A percentile compares a stretch with the other conserved stretches of the same genome.
phyloP scores from a whole-genome alignment of 1,140 invertebrate genomes.

The Nomia melanderi region DNA sequence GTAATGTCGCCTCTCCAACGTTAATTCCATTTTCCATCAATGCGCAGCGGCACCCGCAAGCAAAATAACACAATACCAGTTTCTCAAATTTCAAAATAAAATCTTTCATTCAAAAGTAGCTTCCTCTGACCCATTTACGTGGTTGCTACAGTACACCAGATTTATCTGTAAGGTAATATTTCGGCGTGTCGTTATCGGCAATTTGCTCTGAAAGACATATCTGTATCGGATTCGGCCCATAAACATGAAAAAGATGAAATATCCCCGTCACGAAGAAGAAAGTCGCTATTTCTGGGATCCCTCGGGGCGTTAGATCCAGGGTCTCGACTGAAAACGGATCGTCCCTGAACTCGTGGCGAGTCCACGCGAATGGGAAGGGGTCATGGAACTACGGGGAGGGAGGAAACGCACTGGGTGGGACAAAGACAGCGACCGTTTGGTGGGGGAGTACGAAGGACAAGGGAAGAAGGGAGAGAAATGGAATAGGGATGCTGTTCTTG shows the following conservation, averaged over 20 bases:
- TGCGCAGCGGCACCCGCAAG: too few species aligned
- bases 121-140: not conserved
- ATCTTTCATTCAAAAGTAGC: too few species aligned
- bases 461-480: conserved; percentile 44
- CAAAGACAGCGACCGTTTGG: conserved; percentile 47
- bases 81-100: too few species aligned
- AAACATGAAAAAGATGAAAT: conserved; percentile 16
- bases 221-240: not conserved
- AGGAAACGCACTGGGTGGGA: conserved; percentile 40
- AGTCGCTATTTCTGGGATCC: conserved; percentile 48
- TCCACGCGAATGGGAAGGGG: conserved; percentile 67
- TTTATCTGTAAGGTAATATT: not conserved
- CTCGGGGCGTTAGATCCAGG: conserved; percentile 48
- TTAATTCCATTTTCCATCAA: not conserved
- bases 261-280: conserved; percentile 36
- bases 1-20: not conserved
- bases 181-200: not conserved
- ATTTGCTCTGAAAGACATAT: not conserved
- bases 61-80: too few species aligned
- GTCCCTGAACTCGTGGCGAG: conserved; percentile 74
- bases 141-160: not conserved
- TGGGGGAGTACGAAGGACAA: conserved; percentile 38
- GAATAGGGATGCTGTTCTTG: conserved; percentile 29
- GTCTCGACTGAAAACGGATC: conserved; percentile 71
- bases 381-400: conserved; percentile 61